phyloP scores from a whole-genome alignment of 2,888 invertebrate species.

The Amorpha juglandis region DNA sequence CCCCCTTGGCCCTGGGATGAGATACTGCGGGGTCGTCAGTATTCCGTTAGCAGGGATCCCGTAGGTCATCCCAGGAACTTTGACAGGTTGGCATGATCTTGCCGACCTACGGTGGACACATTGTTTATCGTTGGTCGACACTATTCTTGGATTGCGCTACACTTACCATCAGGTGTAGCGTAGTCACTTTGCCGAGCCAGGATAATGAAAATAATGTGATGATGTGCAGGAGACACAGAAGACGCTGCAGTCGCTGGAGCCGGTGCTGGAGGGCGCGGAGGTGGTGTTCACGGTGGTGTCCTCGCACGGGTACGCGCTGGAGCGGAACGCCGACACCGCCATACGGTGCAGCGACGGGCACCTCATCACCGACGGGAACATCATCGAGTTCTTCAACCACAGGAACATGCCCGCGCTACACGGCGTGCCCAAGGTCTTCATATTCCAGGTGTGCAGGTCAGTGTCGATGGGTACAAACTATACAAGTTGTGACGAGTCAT shows the following conservation, averaged over 20 bases:
- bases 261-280: slow-evolving; percentile 76
- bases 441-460: slow-evolving; percentile 89
- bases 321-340: slow-evolving; percentile 76
- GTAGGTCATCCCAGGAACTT: too few species aligned
- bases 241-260: slow-evolving; percentile 65
- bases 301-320: slow-evolving; percentile 85
- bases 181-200: too few species aligned
- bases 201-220: neutral
- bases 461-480: slow-evolving; percentile 30
- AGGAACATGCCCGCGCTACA: slow-evolving; percentile 76
- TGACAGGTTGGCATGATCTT: too few species aligned
- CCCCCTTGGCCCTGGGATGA: too few species aligned
- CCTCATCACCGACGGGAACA: slow-evolving; percentile 74
- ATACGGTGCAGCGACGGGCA: slow-evolving; percentile 85
- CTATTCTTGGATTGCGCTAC: too few species aligned
- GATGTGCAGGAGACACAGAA: slow-evolving; percentile 61
- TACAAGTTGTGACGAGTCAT: too few species aligned
- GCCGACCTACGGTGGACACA: too few species aligned
- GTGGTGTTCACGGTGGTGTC: slow-evolving; percentile 87
- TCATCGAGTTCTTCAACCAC: slow-evolving; percentile 86
- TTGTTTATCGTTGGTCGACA: too few species aligned
- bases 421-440: slow-evolving; percentile 88
- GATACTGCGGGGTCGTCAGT: too few species aligned
- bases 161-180: too few species aligned
- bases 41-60: too few species aligned